These are phyloP conservation scores for Asbolus verrucosus DNA, from an alignment of 1,140 invertebrate species.

Conservation along the genomic window DNA sequence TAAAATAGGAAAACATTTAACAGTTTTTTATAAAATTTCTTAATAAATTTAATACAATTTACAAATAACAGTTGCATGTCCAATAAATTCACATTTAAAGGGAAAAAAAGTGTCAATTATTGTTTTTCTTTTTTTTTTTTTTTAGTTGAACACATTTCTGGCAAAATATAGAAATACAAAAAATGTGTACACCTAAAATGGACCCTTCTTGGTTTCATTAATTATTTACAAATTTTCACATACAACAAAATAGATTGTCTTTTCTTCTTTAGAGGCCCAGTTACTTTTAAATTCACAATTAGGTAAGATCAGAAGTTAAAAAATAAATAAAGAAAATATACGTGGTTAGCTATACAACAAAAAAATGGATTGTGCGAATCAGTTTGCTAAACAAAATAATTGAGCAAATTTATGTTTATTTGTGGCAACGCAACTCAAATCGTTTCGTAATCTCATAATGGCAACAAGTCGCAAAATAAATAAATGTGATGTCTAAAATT, in stretches of 20 bases:
- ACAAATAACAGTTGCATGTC: conserved; percentile 46
- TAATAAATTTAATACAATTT: conserved; percentile 50
- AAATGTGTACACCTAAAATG: conserved; percentile 50
- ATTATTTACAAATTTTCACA: conserved; percentile 46
- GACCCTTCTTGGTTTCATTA: conserved; percentile 42
- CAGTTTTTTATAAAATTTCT: conserved; percentile 48
- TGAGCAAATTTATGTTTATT: conserved; percentile 39
- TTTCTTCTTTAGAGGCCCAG: conserved; percentile 40
- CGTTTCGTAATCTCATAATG: conserved; percentile 29
- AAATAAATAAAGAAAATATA: conserved; percentile 7
- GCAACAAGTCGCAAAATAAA: conserved; percentile 22
- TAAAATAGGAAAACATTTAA: conserved; percentile 46
- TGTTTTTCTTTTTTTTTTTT: conserved; percentile 19
- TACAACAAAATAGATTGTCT: conserved; percentile 58
- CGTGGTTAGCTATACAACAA: conserved; percentile 16
- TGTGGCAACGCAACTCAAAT: conserved; percentile 6
- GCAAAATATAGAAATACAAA: conserved; percentile 38
- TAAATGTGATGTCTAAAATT: conserved; percentile 39
- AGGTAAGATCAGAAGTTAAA: conserved; percentile 5
- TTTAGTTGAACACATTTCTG: conserved; percentile 50
- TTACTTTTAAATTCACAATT: not conserved
- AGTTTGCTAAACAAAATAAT: conserved; percentile 19
- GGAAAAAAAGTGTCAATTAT: conserved; percentile 29
- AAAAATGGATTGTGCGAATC: conserved; percentile 30
- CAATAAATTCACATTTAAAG: conserved; percentile 24